Evolutionary conservation across 2,888 invertebrate genomes (phyloP), one percentile per base, ranked within the genome.

Genomic region (Drosophila neonasuta): DNA sequence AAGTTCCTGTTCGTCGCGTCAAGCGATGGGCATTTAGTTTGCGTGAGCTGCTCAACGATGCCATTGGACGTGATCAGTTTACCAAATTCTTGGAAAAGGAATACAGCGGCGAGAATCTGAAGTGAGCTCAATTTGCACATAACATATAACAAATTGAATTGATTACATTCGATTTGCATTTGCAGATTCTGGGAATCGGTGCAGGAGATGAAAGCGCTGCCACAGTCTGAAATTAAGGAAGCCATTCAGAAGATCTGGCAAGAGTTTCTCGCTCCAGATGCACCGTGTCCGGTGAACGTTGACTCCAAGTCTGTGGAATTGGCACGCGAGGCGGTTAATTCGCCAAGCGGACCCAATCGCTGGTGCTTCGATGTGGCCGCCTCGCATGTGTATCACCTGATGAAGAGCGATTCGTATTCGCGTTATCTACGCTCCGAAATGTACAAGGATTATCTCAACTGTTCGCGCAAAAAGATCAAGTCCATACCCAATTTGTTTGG

Each of bases 321-420:
- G 63, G 96, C 96, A 0, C 95, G 95, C 86, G 95, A 93, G 86
- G 96, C 96, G 86, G 93, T 97, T 91, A 89, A 88, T 60, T 88
- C 90, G 1, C 77, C 89, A 4, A 94, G 94, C 80, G 94, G 94
- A 70, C 95, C 97, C 0, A 97, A 98, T 90, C 93, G 97, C 85
- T 98, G 97, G 94, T 96, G 96, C 87, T 99, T 99, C 91, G 99
- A 99, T 89, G 96, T 97, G 89, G 99, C 99, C 58, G 98, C 98
- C 91, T 98, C 98, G 7, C 99, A 99, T 92, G 99, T 99, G 41
- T 99, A 99, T 91, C 98, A 99, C 89, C 93, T 99, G 82, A 99
- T 99, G 99, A 99, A 99, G 91, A 98, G 97, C 77, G 99, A 99
- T 92, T 98, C 98, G 89, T 99, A 99, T 90, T 98, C 98, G 58